Evolutionary conservation across 2,113 vertebrate species (phyloP).

Genomic region (Orientallactaga bullata): DNA sequence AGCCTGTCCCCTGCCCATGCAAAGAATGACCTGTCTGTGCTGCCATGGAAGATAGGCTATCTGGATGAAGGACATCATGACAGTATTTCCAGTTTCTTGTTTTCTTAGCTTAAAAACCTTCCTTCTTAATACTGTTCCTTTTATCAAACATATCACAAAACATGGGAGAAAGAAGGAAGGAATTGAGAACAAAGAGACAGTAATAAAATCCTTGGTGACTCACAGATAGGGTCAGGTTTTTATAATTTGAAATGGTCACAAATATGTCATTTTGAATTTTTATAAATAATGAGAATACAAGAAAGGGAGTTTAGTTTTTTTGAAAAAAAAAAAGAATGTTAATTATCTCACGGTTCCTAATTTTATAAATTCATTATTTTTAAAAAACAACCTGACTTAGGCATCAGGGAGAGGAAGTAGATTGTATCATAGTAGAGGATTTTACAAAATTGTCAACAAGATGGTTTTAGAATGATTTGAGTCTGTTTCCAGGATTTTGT

Average conservation of each 20-base stretch:
- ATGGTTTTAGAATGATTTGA: constrained; percentile 4
- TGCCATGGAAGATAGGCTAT: not conserved
- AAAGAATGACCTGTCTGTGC: not conserved
- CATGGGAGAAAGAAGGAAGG: not conserved
- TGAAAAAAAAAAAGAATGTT: not conserved
- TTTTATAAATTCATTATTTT: not conserved
- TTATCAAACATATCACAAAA: not conserved
- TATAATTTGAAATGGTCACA: not conserved
- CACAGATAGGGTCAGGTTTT: not conserved
- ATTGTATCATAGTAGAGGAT: constrained; percentile 1
- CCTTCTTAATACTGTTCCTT: not conserved
- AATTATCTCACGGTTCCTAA: not conserved
- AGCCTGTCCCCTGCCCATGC: rapidly evolving
- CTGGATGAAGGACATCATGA: not conserved
- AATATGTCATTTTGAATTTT: not conserved
- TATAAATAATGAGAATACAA: not conserved
- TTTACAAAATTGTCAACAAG: not conserved
- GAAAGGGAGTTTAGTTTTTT: not conserved
- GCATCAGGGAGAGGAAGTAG: not conserved
- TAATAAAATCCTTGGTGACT: not conserved
- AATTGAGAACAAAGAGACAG: not conserved
- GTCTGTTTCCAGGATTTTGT: not conserved
- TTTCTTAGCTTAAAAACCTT: not conserved
- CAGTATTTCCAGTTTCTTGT: not conserved
- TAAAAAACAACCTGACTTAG: not conserved